Percentiles rank a stretch among this genome's conserved stretches.
phyloP scores from a whole-genome alignment of 2,113 vertebrate species.

The Tragelaphus imberbis region DNA sequence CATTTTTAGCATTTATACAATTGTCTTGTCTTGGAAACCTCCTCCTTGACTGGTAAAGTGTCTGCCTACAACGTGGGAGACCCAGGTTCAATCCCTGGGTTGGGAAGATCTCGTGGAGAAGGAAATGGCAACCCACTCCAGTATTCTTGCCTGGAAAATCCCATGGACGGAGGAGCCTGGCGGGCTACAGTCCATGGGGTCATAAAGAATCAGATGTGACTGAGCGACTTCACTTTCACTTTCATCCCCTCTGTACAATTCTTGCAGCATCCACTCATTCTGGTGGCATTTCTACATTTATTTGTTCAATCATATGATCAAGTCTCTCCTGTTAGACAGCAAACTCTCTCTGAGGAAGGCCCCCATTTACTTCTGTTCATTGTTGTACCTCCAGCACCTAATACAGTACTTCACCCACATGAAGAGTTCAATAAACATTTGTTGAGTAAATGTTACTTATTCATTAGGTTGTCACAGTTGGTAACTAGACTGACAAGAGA shows the following conservation, averaged over 20 bases:
- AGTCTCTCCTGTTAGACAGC: background rate
- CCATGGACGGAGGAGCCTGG: background rate
- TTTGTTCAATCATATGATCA: background rate
- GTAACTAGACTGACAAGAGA: background rate
- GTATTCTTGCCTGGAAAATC: background rate
- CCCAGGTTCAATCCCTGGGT: too few species aligned
- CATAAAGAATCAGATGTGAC: fast-evolving
- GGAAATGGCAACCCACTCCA: background rate
- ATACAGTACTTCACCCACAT: background rate
- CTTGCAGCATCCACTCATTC: too few species aligned
- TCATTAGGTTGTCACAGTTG: background rate
- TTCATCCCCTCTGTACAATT: fast-evolving
- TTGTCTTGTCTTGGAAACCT: background rate
- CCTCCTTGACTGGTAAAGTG: background rate
- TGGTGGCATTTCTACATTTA: background rate
- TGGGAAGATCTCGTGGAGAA: background rate
- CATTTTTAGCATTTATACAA: background rate
- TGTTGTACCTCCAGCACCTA: too few species aligned
- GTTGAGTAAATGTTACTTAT: background rate
- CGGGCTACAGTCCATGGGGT: too few species aligned
- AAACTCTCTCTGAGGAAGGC: background rate
- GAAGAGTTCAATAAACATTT: background rate
- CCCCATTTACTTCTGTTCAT: background rate
- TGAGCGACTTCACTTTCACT: too few species aligned
- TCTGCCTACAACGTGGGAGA: too few species aligned